A percentile compares a stretch with the other conserved stretches of the same genome.
phyloP scores from a whole-genome alignment of 2,888 invertebrate species.

The Luffia ferchaultella region DNA sequence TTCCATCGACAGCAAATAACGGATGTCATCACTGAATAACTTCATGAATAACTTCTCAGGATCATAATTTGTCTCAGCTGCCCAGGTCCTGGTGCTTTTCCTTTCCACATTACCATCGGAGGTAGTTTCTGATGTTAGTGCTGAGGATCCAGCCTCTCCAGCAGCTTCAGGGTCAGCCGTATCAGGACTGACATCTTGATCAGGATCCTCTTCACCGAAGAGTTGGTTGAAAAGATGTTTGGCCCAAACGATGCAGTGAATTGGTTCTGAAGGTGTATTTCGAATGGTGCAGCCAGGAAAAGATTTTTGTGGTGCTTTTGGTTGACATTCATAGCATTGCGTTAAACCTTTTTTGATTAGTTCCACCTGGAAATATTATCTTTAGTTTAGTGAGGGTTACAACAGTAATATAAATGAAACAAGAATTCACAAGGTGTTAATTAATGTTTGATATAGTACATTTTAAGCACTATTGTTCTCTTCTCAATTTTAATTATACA shows the following conservation, averaged over 20 bases:
- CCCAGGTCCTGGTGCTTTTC: constrained; percentile 89
- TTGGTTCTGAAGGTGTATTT: constrained; percentile 98
- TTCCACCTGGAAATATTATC: constrained; percentile 70
- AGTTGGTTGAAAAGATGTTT: constrained; percentile 99
- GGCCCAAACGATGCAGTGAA: constrained; percentile 99
- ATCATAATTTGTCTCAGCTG: constrained; percentile 82
- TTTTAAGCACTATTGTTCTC: too few species aligned
- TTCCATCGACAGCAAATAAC: constrained; percentile 92
- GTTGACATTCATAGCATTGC: constrained; percentile 97
- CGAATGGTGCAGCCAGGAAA: constrained; percentile 99
- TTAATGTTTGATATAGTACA: too few species aligned
- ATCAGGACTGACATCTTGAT: constrained; percentile 95
- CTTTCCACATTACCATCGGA: constrained; percentile 62
- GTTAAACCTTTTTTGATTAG: constrained; percentile 85
- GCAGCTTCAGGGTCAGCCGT: constrained; percentile 93
- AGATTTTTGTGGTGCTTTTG: constrained; percentile 89
- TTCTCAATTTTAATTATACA: too few species aligned
- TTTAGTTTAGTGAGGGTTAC: background rate
- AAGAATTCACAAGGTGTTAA: too few species aligned
- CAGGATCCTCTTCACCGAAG: constrained; percentile 96
- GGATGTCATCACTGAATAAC: constrained; percentile 93
- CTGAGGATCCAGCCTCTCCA: constrained; percentile 71
- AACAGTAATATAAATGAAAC: too few species aligned
- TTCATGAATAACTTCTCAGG: constrained; percentile 89
- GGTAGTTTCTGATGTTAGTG: constrained; percentile 54